These are phyloP conservation scores for Cyphomyrus discorhynchus DNA, from an alignment of 2,113 vertebrate genomes.

Conservation along the genomic window DNA sequence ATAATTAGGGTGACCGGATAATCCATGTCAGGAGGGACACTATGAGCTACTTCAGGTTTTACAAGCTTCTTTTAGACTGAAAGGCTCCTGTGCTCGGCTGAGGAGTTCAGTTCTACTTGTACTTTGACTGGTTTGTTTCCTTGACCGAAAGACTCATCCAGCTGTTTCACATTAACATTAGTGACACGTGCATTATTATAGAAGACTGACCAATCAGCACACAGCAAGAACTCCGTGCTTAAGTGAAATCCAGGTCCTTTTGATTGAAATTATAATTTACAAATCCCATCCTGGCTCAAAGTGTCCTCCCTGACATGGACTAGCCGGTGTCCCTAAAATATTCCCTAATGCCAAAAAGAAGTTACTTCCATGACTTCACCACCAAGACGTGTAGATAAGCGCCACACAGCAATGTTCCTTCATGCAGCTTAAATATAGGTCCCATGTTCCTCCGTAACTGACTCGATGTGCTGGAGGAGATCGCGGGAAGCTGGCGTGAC, in stretches of 20 bases:
- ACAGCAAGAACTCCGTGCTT: background rate
- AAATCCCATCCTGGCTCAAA: background rate
- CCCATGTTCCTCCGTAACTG: background rate
- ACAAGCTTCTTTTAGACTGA: background rate
- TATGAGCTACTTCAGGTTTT: background rate
- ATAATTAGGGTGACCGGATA: background rate
- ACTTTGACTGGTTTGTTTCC: background rate
- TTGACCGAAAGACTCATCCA: background rate
- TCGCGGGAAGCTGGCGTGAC: background rate
- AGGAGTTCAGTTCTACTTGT: background rate
- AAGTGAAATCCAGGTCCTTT: background rate
- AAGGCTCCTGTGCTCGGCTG: background rate
- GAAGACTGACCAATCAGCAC: background rate
- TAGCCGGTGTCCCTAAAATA: background rate
- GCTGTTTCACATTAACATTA: background rate
- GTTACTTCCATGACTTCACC: background rate
- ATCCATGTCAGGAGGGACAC: background rate
- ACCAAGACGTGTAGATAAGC: background rate
- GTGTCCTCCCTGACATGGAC: background rate
- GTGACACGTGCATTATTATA: background rate
- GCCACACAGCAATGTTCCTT: background rate
- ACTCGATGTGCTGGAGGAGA: background rate
- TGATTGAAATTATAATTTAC: background rate
- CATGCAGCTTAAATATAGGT: background rate
- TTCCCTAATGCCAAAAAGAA: background rate